phyloP scores from a whole-genome alignment of 2,888 invertebrate species.

The Mesoligia furuncula region DNA sequence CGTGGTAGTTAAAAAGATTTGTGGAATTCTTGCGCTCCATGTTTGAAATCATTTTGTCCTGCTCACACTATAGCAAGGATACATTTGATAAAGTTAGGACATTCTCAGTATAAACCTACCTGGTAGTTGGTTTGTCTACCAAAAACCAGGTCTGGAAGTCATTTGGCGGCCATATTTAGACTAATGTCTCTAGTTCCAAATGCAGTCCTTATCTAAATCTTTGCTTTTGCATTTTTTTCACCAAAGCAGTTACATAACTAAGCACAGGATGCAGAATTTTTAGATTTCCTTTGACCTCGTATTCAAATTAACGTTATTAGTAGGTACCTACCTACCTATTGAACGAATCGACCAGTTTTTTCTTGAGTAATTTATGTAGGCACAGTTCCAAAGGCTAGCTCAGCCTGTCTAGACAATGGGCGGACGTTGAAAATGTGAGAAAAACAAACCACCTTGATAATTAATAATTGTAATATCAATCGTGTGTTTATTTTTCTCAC shows the following conservation, averaged over 20 bases:
- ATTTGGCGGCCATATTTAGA: conserved; percentile 39
- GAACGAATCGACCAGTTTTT: conserved; percentile 72
- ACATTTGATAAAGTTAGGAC: conserved; percentile 11
- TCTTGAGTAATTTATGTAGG: conserved; percentile 68
- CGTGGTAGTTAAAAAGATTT: conserved; percentile 44
- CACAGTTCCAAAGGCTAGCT: conserved; percentile 67
- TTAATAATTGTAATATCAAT: conserved; percentile 71
- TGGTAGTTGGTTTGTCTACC: conserved; percentile 16
- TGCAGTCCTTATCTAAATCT: conserved; percentile 24
- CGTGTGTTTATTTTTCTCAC: conserved; percentile 68
- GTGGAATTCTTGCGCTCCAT: conserved; percentile 36
- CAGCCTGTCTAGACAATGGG: conserved; percentile 77
- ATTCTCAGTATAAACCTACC: conserved; percentile 25
- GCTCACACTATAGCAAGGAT: conserved; percentile 26
- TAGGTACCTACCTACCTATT: conserved; percentile 57
- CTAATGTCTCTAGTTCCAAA: conserved; percentile 40
- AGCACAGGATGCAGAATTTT: conserved; percentile 59
- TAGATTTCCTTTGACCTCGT: conserved; percentile 74
- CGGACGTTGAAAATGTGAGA: conserved; percentile 84
- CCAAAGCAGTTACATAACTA: conserved; percentile 13
- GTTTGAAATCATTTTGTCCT: conserved; percentile 43
- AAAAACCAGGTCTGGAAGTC: conserved; percentile 40
- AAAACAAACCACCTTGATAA: conserved; percentile 72
- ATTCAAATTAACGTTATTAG: conserved; percentile 75
- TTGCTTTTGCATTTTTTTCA: conserved; percentile 31